Percentiles rank a stretch among this genome's conserved stretches.
phyloP scores from a whole-genome alignment of 2,797 vertebrate genomes.

The Ispidina lecontei region DNA sequence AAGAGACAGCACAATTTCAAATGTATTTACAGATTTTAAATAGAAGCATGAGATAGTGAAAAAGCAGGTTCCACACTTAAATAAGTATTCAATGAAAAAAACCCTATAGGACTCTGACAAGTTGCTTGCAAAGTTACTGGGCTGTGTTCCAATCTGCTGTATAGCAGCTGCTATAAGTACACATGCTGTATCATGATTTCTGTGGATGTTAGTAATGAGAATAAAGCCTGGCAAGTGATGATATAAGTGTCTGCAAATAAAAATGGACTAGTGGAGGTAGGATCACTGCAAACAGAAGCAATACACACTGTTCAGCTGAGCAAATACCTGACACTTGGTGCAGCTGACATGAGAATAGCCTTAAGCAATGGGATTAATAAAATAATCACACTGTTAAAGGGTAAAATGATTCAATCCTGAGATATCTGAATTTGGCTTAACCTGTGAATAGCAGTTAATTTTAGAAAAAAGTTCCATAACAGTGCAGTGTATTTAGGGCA shows the following conservation, averaged over 20 bases:
- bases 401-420: background rate
- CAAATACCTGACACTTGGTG: constrained; percentile 30
- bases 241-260: constrained; percentile 37
- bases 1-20: background rate
- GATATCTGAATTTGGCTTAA: constrained; percentile 3
- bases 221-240: constrained; percentile 3
- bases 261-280: background rate
- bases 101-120: background rate
- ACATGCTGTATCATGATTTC: background rate
- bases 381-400: background rate
- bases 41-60: background rate
- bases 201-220: background rate
- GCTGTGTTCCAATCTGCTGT: background rate
- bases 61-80: background rate
- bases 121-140: background rate
- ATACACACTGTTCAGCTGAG: constrained; percentile 56
- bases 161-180: background rate
- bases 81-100: background rate
- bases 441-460: background rate
- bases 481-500: constrained; percentile 1
- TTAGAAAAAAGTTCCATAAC: background rate
- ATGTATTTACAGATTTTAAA: background rate
- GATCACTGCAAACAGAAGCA: constrained; percentile 11
- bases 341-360: background rate
- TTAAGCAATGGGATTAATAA: constrained; percentile 32